Conservation (phyloP, 2,888 invertebrate species). For the Archips crataeganus region DNA sequence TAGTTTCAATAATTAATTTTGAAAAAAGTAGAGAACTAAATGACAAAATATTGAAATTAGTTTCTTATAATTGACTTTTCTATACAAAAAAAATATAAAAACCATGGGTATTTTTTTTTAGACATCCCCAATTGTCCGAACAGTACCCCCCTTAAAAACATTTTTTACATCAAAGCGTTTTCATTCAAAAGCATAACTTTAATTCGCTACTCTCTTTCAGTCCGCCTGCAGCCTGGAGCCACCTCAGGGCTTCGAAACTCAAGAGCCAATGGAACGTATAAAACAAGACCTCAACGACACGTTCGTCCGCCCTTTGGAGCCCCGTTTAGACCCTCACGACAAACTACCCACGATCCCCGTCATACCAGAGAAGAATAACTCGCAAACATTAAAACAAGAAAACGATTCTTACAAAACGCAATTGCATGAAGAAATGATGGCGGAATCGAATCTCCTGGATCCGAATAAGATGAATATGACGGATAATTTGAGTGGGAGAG, state of each 20-base stretch:
- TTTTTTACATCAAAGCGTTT: too few relatives aligned
- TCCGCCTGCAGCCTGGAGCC: conserved; percentile 75
- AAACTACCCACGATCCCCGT: conserved; percentile 65
- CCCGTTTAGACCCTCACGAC: conserved; percentile 53
- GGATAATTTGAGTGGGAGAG: conserved; percentile 53
- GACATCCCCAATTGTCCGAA: too few relatives aligned
- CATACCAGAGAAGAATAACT: conserved; percentile 65
- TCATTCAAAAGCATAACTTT: too few relatives aligned
- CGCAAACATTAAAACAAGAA: conserved; percentile 62
- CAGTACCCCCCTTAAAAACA: too few relatives aligned
- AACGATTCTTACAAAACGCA: conserved; percentile 64
- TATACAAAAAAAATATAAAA: too few relatives aligned
- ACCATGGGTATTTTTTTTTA: too few relatives aligned
- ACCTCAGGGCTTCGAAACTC: conserved; percentile 74
- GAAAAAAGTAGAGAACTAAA: too few relatives aligned
- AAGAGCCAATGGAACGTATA: conserved; percentile 67
- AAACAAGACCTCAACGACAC: conserved; percentile 74
- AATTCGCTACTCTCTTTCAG: conserved; percentile 50
- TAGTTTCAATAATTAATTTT: too few relatives aligned
- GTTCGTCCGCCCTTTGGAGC: conserved; percentile 61
- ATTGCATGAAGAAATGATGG: conserved; percentile 66
- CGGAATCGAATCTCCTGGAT: conserved; percentile 67
- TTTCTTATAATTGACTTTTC: too few relatives aligned
- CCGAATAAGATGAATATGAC: conserved; percentile 65
- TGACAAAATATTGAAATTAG: too few relatives aligned